These are phyloP conservation scores for Neofelis nebulosa DNA, from an alignment of 2,113 vertebrate genomes.

Conservation along the genomic window DNA sequence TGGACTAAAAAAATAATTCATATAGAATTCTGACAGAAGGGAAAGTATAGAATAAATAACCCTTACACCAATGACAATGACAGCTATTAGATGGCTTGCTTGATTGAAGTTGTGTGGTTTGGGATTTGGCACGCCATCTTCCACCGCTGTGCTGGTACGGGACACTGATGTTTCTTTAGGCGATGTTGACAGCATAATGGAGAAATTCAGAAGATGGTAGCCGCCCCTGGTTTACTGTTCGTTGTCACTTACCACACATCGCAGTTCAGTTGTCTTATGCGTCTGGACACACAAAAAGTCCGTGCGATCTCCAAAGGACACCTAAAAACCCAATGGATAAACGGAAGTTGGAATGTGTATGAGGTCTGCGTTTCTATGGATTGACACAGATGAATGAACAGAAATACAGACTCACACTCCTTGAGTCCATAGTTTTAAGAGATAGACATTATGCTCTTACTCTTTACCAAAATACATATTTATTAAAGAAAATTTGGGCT, in stretches of 20 bases:
- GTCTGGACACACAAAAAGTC: neutral
- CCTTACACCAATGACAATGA: neutral
- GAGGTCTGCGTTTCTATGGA: neutral
- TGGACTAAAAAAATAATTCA: neutral
- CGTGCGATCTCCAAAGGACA: neutral
- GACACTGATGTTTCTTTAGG: neutral
- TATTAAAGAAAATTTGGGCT: neutral
- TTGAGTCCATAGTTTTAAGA: neutral
- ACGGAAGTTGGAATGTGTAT: neutral
- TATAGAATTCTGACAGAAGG: constrained; percentile 2
- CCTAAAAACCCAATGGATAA: neutral
- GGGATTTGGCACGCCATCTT: neutral
- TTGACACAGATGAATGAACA: neutral
- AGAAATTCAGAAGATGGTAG: neutral
- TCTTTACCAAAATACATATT: neutral
- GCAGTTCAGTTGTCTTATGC: neutral
- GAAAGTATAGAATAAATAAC: neutral
- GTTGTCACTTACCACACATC: neutral
- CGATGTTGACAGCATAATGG: neutral
- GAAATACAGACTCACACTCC: neutral
- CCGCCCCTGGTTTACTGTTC: neutral
- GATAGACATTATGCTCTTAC: neutral
- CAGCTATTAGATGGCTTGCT: neutral
- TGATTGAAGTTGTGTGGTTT: neutral
- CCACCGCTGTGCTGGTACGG: neutral